Evolutionary conservation across 2,888 invertebrate genomes (phyloP).

Genomic region (Ellobium chinense): DNA sequence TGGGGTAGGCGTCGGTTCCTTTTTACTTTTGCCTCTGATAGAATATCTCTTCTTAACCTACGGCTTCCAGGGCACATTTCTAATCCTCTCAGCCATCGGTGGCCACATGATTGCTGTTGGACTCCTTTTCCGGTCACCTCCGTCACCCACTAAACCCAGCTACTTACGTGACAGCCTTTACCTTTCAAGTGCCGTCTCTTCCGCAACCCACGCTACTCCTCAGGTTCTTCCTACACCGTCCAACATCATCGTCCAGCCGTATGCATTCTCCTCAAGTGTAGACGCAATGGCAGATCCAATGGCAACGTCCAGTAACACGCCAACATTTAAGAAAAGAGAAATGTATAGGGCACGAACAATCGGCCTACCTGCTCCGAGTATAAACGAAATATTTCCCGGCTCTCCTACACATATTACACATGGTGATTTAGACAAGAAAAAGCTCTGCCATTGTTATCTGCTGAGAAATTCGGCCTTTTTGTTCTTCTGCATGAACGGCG

Average conservation of each 20-base stretch:
- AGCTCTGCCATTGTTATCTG: conserved; percentile 47
- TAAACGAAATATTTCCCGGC: too few relatives aligned
- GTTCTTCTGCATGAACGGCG: conserved; percentile 51
- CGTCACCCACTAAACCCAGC: too few relatives aligned
- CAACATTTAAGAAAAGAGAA: not conserved
- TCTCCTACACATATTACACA: conserved; percentile 33
- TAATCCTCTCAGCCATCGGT: conserved; percentile 58
- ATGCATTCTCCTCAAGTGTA: not conserved
- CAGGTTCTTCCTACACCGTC: not conserved
- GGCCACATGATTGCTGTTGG: conserved; percentile 60
- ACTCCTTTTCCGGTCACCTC: conserved; percentile 60
- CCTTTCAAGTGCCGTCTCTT: too few relatives aligned
- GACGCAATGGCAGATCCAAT: not conserved
- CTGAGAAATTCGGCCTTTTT: conserved; percentile 49
- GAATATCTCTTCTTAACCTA: conserved; percentile 58
- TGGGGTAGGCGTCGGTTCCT: conserved; percentile 67
- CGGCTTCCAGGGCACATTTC: conserved; percentile 62
- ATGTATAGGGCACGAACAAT: not conserved
- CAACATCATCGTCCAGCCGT: not conserved
- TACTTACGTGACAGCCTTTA: too few relatives aligned
- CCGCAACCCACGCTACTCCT: too few relatives aligned
- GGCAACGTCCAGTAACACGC: not conserved
- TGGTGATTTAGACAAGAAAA: not conserved
- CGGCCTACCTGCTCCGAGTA: too few relatives aligned
- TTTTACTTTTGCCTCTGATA: conserved; percentile 59